phyloP scores from a whole-genome alignment of 2,113 vertebrate species.

The Bos taurus region DNA sequence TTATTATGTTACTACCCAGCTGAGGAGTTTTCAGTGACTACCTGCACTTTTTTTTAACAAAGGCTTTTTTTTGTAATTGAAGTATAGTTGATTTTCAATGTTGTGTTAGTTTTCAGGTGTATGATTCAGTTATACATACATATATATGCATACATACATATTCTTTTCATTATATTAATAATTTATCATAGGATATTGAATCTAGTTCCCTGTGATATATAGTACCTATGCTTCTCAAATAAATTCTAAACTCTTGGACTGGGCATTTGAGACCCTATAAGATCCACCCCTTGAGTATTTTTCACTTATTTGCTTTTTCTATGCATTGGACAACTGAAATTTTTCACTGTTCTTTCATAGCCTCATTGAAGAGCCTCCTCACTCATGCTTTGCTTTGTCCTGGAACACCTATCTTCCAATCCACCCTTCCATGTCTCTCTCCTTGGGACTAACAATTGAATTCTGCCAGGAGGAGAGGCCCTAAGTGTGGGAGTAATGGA shows the following conservation, averaged over 20 bases:
- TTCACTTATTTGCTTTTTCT: neutral
- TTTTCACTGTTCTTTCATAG: neutral
- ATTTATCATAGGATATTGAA: neutral
- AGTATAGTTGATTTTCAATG: neutral
- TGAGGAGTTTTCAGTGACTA: neutral
- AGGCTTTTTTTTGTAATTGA: neutral
- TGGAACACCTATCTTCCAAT: neutral
- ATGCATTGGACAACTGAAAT: neutral
- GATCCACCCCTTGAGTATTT: neutral
- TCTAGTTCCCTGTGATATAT: neutral
- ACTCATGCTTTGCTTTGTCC: neutral
- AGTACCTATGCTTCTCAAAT: neutral
- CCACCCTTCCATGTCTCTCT: neutral
- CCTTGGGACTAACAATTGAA: neutral
- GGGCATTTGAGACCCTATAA: neutral
- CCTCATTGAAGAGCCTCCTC: neutral
- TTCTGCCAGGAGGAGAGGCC: neutral
- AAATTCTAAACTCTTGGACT: neutral
- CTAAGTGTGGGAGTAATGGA: neutral
- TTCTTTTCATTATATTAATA: neutral
- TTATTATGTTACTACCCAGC: neutral
- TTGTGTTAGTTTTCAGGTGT: neutral
- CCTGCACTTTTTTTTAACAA: neutral
- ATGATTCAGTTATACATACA: neutral
- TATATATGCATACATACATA: neutral